phyloP scores from a whole-genome alignment of 1,140 invertebrate genomes.

The Scaptomyza graminum region DNA sequence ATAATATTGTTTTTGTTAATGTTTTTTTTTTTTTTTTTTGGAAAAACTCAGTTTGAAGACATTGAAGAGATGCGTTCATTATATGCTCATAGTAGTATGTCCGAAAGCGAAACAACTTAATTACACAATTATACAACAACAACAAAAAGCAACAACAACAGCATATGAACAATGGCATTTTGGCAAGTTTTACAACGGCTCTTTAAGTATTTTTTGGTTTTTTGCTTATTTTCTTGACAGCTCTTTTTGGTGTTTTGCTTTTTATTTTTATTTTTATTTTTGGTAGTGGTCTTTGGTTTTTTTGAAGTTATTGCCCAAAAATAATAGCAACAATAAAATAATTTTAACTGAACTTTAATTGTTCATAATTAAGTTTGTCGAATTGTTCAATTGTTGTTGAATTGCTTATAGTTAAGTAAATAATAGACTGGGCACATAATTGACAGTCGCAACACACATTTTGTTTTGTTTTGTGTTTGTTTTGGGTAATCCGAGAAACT shows the following conservation, averaged over 20 bases:
- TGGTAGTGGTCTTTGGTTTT: conserved; percentile 3
- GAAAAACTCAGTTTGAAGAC: conserved; percentile 38
- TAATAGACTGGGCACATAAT: conserved; percentile 64
- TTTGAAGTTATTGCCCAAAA: conserved; percentile 54
- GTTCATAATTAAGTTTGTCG: conserved; percentile 78
- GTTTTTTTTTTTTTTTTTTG: conserved; percentile 41
- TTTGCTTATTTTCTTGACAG: conserved; percentile 12
- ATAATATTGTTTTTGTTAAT: conserved; percentile 74
- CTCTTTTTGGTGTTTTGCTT: conserved; percentile 14
- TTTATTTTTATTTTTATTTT: no score
- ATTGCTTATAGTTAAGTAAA: conserved; percentile 58
- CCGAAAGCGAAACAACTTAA: conserved; percentile 75
- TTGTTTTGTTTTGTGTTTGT: conserved; percentile 5
- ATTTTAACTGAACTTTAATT: conserved; percentile 75
- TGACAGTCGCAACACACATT: conserved; percentile 51
- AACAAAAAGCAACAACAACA: conserved; percentile 24
- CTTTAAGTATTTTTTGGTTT: conserved; percentile 31
- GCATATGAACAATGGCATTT: conserved; percentile 49
- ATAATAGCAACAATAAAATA: conserved; percentile 22
- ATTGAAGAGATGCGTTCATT: conserved; percentile 56
- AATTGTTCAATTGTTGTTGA: conserved; percentile 38
- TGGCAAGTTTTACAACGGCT: conserved; percentile 57
- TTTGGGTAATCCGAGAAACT: conserved; percentile 39
- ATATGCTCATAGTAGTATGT: conserved; percentile 60
- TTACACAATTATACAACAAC: conserved; percentile 65